Base-by-base conservation (phyloP, 2,797 vertebrate genomes). In the Onychomys leucogaster region DNA sequence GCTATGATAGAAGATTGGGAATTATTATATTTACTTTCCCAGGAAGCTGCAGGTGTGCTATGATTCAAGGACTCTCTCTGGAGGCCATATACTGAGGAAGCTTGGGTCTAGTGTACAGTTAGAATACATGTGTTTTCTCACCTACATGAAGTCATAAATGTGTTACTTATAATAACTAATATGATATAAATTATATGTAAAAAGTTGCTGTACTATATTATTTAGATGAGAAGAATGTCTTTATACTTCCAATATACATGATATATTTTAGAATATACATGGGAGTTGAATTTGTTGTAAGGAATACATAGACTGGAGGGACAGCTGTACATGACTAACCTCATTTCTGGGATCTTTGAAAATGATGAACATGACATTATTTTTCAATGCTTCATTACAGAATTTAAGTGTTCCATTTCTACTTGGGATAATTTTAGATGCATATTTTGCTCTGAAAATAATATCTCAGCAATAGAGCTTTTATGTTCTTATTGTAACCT, bases 401-500 rank as follows among this genome's bases (percentile, higher is more conserved):
- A 89, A 82, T 21, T 87, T 73, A 76, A 85, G 0, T 49, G 49
- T 90, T 90, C 3, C 0, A 49, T 85, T 92, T 92, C 4, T 92
- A 73, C 46, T 67, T 67, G 10, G 17, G 34, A 65, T 90, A 41
- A 59, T 80, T 91, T 65, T 52, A 94, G 85, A 61, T 71, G 27
- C 0, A 85, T n/a, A 75, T 27, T 84, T 91, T 92, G 57, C 3
- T 85, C 46, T 65, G 41, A 91, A 92, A 93, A 91, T 71, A 34
- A 71, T 32, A 2, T 5, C 69, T 37, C 49, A 86, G 8, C 27
- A 84, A 1, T 80, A 93, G 4, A 32, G 87, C 71, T 78, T 86
- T 49, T 86, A 71, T 37, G 71, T 88, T 49, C 4, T 85, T 81
- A 9, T 0, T 8, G 43, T 25, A 84, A 19, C 73, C 92, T 65